Evolutionary conservation across 2,797 vertebrate genomes (phyloP), one percentile per base, ranked within the genome.

Genomic region (Sibirionetta formosa): DNA sequence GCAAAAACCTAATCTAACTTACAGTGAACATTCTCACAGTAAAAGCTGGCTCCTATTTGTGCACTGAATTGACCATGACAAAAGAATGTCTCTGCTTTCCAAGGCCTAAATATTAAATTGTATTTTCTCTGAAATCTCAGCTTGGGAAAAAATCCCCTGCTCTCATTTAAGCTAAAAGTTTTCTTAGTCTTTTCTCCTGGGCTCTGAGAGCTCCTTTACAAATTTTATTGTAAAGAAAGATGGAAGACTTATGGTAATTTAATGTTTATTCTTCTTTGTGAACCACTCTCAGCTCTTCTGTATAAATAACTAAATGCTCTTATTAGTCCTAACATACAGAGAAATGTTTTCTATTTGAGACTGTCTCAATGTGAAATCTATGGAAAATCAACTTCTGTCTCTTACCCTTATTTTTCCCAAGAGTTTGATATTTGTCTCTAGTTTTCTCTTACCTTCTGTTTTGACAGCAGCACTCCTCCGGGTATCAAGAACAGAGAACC

Each of bases 271-370:
- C 92, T 94, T 76, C 92, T 91, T 95, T 90, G 82, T 69, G 71
- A 97, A 90, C 56, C 57, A 88, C 80, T 93, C 90, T 96, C 18
- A 1, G 91, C 80, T 96, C 90, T 94, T 94, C 94, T 85, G 65
- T 97, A 97, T 94, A 96, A 97, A 95, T 96, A 94, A 96, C 94
- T 94, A 96, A 96, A 94, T 71, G 90, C 35, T 93, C 86, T 90
- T 96, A 95, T 96, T 96, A 97, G 93, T 90, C 53, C 92, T 51
- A 86, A 87, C 92, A 93, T 14, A 95, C 90, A 94, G 94, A 96
- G 86, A 94, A 96, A 96, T 69, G 64, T 50, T 54, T 94, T 69
- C 73, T 81, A 44, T 81, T 83, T 1, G 22, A 92, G 88, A 82
- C 77, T 85, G 38, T 50, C 89, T 89, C 95, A 65, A 60, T 44